Evolutionary conservation across 1,140 invertebrate species (phyloP).

Genomic region (Calycopis cecrops): DNA sequence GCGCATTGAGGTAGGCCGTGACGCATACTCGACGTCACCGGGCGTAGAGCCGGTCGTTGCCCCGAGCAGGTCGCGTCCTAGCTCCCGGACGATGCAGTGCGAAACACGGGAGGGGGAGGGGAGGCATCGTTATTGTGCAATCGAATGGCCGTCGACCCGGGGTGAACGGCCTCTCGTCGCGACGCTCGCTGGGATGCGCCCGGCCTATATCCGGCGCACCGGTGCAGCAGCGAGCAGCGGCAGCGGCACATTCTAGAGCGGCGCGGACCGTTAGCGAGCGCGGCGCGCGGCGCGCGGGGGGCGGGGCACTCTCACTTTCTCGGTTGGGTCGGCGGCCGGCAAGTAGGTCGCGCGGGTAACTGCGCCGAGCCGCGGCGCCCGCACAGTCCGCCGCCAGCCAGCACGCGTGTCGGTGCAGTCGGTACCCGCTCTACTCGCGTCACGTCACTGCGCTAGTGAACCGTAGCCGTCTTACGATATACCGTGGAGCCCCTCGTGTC

Average conservation of each 20-base stretch:
- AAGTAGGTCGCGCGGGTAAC: slow-evolving; percentile 81
- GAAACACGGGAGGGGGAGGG: slow-evolving; percentile 36
- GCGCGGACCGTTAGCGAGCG: slow-evolving; percentile 63
- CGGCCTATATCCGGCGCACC: slow-evolving; percentile 70
- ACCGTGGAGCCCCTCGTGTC: slow-evolving; percentile 31
- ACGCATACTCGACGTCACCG: slow-evolving; percentile 61
- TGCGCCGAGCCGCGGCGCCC: slow-evolving; percentile 65
- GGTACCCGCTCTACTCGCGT: slow-evolving; percentile 25
- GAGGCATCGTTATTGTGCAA: slow-evolving; percentile 55
- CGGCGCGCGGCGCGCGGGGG: slow-evolving; percentile 35
- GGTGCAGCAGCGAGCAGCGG: slow-evolving; percentile 71
- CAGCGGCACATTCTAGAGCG: slow-evolving; percentile 71
- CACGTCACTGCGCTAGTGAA: slow-evolving; percentile 29
- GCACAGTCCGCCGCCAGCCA: slow-evolving; percentile 64
- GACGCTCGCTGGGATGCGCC: slow-evolving; percentile 69
- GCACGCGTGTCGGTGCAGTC: slow-evolving; percentile 55
- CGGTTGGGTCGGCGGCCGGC: slow-evolving; percentile 78
- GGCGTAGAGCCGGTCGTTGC: slow-evolving; percentile 56
- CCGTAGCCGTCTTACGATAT: too few relatives aligned
- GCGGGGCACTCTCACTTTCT: slow-evolving; percentile 78
- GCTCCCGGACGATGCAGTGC: slow-evolving; percentile 48
- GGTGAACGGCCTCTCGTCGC: slow-evolving; percentile 65
- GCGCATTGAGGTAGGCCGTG: slow-evolving; percentile 72
- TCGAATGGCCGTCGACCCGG: slow-evolving; percentile 66
- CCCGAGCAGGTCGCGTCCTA: slow-evolving; percentile 50